Percentiles rank a stretch among this genome's conserved stretches.
phyloP scores from a whole-genome alignment of 1,140 invertebrate genomes.

The Macrotrachela quadricornifera region DNA sequence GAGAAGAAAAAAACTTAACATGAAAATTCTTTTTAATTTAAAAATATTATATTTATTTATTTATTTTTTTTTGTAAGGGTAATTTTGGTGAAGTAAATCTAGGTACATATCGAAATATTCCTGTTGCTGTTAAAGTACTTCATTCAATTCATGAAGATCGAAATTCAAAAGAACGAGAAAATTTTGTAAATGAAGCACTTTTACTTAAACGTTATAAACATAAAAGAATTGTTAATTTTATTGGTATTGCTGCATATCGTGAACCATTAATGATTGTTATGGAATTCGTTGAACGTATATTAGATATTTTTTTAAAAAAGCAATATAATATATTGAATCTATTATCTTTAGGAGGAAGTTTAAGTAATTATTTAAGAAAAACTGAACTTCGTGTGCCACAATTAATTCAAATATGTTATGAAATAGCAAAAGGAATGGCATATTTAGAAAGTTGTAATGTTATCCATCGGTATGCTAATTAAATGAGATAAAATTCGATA shows the following conservation, averaged over 20 bases:
- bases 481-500: not conserved
- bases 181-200: too few relatives aligned
- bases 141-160: too few relatives aligned
- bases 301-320: not conserved
- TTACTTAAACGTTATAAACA: slow-evolving; percentile 84
- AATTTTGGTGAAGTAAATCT: slow-evolving; percentile 82
- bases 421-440: slow-evolving; percentile 77
- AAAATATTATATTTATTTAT: too few relatives aligned
- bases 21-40: too few relatives aligned
- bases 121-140: slow-evolving; percentile 81
- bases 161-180: too few relatives aligned
- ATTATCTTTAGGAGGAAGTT: not conserved
- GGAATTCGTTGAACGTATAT: slow-evolving; percentile 73
- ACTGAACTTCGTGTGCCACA: slow-evolving; percentile 27
- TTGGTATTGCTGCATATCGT: slow-evolving; percentile 87
- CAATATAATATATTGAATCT: not conserved
- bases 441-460: slow-evolving; percentile 88
- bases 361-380: slow-evolving; percentile 1
- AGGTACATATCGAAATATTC: slow-evolving; percentile 54
- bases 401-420: slow-evolving; percentile 67
- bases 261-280: slow-evolving; percentile 98
- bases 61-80: slow-evolving; percentile 41
- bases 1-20: too few relatives aligned
- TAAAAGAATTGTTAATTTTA: slow-evolving; percentile 62
- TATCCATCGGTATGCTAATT: slow-evolving; percentile 46